Evolutionary conservation across 2,797 vertebrate species (phyloP).

Genomic region (Notamacropus eugenii): DNA sequence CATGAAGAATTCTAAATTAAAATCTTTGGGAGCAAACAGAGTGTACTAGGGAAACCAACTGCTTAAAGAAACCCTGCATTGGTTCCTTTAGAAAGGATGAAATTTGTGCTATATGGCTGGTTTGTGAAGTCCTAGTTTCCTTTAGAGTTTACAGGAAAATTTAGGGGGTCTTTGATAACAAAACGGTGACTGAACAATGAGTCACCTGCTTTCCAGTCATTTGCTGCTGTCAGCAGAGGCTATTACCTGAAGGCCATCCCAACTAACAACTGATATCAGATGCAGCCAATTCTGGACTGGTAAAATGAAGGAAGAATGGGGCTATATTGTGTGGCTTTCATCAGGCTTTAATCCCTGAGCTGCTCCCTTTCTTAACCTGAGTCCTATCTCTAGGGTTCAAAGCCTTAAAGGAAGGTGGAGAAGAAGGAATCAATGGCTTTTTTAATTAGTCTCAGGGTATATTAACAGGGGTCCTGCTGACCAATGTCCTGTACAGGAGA

Average conservation of each 20-base stretch:
- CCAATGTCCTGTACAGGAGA: too few relatives aligned
- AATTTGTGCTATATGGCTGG: rapidly evolving
- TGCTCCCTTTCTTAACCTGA: too few relatives aligned
- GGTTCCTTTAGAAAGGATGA: not conserved
- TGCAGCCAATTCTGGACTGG: slow-evolving; percentile 27
- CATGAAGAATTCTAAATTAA: not conserved
- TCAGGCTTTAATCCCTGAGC: too few relatives aligned
- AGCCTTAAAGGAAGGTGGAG: too few relatives aligned
- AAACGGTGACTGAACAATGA: not conserved
- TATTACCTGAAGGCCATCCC: not conserved
- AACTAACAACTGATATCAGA: not conserved
- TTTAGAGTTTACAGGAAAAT: not conserved
- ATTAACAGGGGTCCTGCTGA: too few relatives aligned
- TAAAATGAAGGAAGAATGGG: not conserved
- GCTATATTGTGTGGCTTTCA: too few relatives aligned
- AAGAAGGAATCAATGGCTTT: too few relatives aligned
- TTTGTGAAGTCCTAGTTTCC: not conserved
- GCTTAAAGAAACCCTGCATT: not conserved
- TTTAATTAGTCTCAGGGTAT: too few relatives aligned
- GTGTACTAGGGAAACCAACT: rapidly evolving
- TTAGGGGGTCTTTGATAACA: not conserved
- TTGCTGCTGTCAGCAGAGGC: not conserved
- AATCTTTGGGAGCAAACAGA: not conserved
- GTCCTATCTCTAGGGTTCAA: too few relatives aligned
- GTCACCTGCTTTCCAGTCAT: not conserved